Evolutionary conservation across 2,113 vertebrate species (phyloP), one percentile per base, ranked within the genome.

Genomic region (Hypomesus transpacificus): DNA sequence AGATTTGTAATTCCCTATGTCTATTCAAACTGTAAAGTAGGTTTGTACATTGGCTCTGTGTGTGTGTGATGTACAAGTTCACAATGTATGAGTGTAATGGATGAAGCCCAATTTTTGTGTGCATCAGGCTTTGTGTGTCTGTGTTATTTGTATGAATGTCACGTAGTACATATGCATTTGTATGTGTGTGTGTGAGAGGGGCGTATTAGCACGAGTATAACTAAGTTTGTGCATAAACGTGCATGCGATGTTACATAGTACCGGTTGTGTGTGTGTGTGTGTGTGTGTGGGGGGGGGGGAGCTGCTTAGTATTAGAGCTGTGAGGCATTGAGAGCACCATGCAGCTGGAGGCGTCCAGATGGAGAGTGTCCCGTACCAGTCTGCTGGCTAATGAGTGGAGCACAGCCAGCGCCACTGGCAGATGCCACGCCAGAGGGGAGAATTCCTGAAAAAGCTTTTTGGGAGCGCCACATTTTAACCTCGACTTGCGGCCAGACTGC

Each of bases 311-410:
- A 60, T 73, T 68, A 75, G 72, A 50, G 0, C 31, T 61, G 61
- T 52, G 66, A 39, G 71, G 18, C 57, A 62, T 34, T 51, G 64
- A 68, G 59, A 20, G 22, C 2, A 60, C 65, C 69, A 56, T 74
- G 71, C 68, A 60, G 81, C 81, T 82, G 34, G 60, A 58, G 85
- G 74, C 64, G 67, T 70, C 74, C 86, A 90, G 86, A 89, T 85
- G 80, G 81, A 87, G 67, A 70, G 75, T 73, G 75, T 75, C 54
- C 70, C 73, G 28, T 6, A 74, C 74, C 71, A 50, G 71, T 59
- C 82, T 72, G 78, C 76, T 72, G 74, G 78, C 74, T 87, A 82
- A 88, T 88, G 83, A 85, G 73, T n/a, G 11, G 67, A 66, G 46
- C 71, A 72, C 46, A 75, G 79, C 82, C 31, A 80, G 78, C 82